Evolutionary conservation across 2,797 vertebrate genomes (phyloP).

Genomic region (Meriones psammophilus): DNA sequence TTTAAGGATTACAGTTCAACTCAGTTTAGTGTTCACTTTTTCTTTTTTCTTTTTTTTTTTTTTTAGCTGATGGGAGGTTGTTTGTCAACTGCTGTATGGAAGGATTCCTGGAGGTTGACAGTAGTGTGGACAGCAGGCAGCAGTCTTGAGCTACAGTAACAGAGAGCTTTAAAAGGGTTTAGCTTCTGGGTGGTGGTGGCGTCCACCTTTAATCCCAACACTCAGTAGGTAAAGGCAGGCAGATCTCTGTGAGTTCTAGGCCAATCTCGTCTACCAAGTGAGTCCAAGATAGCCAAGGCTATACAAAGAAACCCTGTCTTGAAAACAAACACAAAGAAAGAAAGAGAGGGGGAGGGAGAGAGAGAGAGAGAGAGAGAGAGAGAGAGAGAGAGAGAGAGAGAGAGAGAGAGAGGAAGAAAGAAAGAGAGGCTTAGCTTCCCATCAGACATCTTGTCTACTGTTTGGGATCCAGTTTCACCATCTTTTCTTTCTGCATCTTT

Average conservation of each 20-base stretch:
- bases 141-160: not conserved
- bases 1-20: not conserved
- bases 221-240: too few species aligned
- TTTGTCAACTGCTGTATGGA: not conserved
- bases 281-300: too few species aligned
- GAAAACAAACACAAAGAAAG: too few species aligned
- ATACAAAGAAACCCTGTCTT: too few species aligned
- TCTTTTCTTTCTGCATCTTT: not conserved
- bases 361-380: too few species aligned
- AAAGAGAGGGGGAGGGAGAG: too few species aligned
- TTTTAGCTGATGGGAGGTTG: not conserved
- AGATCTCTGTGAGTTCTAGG: too few species aligned
- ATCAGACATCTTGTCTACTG: not conserved
- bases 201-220: too few species aligned
- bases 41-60: not conserved
- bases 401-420: too few species aligned
- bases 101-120: not conserved
- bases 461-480: not conserved
- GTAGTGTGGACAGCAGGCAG: not conserved
- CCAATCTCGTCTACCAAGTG: too few species aligned
- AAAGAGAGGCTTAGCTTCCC: not conserved
- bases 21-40: not conserved
- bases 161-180: not conserved
- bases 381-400: too few species aligned
- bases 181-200: too few species aligned